Evolutionary conservation across 2,797 vertebrate genomes (phyloP).

Genomic region (Dendrocincla tyrannina): DNA sequence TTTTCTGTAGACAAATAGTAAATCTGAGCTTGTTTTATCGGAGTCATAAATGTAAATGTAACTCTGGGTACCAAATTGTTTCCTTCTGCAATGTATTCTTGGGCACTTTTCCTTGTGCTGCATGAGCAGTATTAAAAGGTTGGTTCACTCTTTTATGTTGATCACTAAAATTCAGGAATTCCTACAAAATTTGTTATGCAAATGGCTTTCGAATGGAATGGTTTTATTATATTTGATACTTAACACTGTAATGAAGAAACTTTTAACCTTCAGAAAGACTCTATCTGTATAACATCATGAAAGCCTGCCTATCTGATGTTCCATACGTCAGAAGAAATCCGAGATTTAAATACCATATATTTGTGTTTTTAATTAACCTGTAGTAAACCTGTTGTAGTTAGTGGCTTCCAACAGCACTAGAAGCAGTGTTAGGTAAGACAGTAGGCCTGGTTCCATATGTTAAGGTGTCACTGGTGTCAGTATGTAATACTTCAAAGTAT

Average conservation of each 20-base stretch:
- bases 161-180: background rate
- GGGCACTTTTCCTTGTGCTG: background rate
- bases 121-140: background rate
- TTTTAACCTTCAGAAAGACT: background rate
- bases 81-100: background rate
- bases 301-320: background rate
- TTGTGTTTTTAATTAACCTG: background rate
- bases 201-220: background rate
- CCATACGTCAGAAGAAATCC: background rate
- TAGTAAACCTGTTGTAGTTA: background rate
- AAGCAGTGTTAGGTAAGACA: background rate
- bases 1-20: background rate
- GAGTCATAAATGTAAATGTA: conserved; percentile 17
- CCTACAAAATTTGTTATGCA: background rate
- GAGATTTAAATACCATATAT: background rate
- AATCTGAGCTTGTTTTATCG: conserved; percentile 3
- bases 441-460: background rate
- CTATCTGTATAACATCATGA: background rate
- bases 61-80: conserved; percentile 20
- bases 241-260: background rate
- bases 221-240: background rate
- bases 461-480: background rate
- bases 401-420: background rate
- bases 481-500: background rate
- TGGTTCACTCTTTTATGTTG: background rate